Conservation (phyloP, 2,888 invertebrate species). For the Lypha dubia region DNA sequence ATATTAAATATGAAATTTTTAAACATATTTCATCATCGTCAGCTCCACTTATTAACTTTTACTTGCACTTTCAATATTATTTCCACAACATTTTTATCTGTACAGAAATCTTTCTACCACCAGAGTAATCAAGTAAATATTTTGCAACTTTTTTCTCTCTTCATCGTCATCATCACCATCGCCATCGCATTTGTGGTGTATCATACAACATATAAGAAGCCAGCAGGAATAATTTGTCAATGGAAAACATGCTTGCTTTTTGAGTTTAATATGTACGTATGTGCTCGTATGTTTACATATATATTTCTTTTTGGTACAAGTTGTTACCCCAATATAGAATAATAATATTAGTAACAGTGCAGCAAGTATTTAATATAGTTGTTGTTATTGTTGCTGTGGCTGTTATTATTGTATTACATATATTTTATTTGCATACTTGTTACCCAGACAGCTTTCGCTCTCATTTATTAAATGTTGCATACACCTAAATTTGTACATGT, state of each 20-base stretch:
- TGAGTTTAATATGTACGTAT: neutral
- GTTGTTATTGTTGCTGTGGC: neutral
- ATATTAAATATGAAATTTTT: conserved; percentile 40
- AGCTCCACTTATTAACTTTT: conserved; percentile 53
- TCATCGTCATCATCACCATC: conserved; percentile 22
- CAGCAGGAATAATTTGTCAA: conserved; percentile 70
- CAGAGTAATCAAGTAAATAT: conserved; percentile 23
- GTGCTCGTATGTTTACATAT: neutral
- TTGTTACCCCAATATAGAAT: conserved; percentile 59
- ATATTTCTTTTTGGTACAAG: conserved; percentile 15
- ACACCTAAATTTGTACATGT: conserved; percentile 4
- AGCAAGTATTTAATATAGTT: conserved; percentile 44
- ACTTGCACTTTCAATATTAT: conserved; percentile 71
- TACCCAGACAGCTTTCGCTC: conserved; percentile 72
- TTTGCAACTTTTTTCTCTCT: conserved; percentile 53
- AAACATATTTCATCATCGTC: conserved; percentile 67
- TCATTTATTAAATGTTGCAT: conserved; percentile 69
- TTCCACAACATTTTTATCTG: conserved; percentile 42
- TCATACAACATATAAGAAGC: conserved; percentile 41
- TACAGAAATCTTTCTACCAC: conserved; percentile 42
- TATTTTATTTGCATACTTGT: conserved; percentile 70
- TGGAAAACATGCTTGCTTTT: conserved; percentile 63
- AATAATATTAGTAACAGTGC: conserved; percentile 50
- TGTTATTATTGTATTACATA: conserved; percentile 26
- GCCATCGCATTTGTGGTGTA: conserved; percentile 47